Percentiles rank a stretch among this genome's conserved stretches.
phyloP scores from a whole-genome alignment of 2,888 invertebrate species.

The Alloplasta piceator region DNA sequence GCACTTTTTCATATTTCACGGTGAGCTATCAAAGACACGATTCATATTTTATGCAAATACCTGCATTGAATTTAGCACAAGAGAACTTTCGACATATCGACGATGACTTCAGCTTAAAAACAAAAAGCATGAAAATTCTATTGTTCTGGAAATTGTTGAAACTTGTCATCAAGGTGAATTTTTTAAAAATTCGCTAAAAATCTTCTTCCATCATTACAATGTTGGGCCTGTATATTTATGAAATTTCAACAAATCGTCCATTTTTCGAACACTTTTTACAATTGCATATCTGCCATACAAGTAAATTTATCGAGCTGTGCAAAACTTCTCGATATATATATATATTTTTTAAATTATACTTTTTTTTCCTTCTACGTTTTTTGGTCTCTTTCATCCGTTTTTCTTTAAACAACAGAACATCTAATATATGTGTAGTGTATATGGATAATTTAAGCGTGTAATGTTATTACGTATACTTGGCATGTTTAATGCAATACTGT shows the following conservation, averaged over 20 bases:
- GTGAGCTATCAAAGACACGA: too few species aligned
- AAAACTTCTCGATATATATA: too few species aligned
- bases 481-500: slow-evolving; percentile 71
- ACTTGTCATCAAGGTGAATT: too few species aligned
- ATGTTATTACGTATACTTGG: slow-evolving; percentile 60
- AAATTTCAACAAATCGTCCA: slow-evolving; percentile 19
- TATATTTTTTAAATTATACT: too few species aligned
- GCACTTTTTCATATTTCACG: neutral
- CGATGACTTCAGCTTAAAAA: too few species aligned
- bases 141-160: too few species aligned
- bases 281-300: slow-evolving; percentile 53
- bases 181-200: too few species aligned
- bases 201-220: slow-evolving; percentile 35
- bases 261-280: slow-evolving; percentile 6
- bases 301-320: slow-evolving; percentile 37
- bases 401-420: slow-evolving; percentile 33
- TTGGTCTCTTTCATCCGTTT: slow-evolving; percentile 48
- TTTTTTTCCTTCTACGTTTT: slow-evolving; percentile 51
- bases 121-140: too few species aligned
- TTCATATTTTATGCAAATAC: too few species aligned
- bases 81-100: too few species aligned
- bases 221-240: neutral
- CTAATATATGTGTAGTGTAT: slow-evolving; percentile 67
- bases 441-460: slow-evolving; percentile 59
- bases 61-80: too few species aligned